Base-by-base conservation (phyloP, 2,888 invertebrate genomes). In the Vanessa cardui region DNA sequence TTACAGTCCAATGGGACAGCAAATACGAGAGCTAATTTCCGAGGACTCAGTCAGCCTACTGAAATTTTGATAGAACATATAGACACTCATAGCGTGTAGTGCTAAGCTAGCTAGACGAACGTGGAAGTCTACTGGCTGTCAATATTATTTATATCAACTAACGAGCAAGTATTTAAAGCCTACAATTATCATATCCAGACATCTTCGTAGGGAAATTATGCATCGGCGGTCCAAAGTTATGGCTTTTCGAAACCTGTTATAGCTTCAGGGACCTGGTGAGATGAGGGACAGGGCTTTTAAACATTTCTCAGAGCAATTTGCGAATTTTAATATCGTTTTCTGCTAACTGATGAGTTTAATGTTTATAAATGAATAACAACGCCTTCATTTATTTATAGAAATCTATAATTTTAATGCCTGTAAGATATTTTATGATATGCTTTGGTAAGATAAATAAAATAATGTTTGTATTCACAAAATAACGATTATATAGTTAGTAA, bases 141-240 rank as follows among this genome's bases (percentile, higher is more conserved):
- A 39, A 0, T 9, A 49, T 58, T 54, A 54, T 62, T 20, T 52
- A 12, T 45, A 49, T 49, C 18, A 50, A 12, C 50, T 21, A 50
- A 50, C 50, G 4, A 50, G 50, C 39, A 12, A 39, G 21, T 21
- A 12, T 15, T 54, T 54, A 20, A 20, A 54, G 31, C 31, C 31
- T 72, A 71, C 73, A 77, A 77, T 78, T 77, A 77, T 78, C 78
- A 68, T 72, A 74, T 78, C 74, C 73, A 69, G 74, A 72, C 31
- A 74, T 77, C 75, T 68, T 64, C 66, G 58, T 49, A 68, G 77
- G 26, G 12, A 74, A 76, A 76, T 86, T 84, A 83, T 85, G 80
- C 78, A 78, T 86, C 78, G 71, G 74, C 78, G 73, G 64, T 69
- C 68, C 70, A 71, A 76, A 78, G 78, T 78, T 80, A 80, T 77